A percentile compares a stretch with the other conserved stretches of the same genome.
phyloP scores from a whole-genome alignment of 2,797 vertebrate species.

The Esox masquinongy region DNA sequence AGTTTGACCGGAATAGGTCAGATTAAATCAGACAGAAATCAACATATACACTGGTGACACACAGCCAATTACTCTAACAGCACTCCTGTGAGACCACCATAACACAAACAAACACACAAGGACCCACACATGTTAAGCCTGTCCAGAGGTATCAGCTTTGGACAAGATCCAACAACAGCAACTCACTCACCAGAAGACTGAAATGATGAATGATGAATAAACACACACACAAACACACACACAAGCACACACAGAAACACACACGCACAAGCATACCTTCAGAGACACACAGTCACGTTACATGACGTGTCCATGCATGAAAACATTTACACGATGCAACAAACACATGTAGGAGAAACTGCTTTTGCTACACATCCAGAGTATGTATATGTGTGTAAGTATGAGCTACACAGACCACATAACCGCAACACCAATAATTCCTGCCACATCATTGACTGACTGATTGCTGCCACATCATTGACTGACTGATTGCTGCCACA shows the following conservation, averaged over 20 bases:
- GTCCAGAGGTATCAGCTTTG: background rate
- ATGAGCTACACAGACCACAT: background rate
- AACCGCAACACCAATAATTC: background rate
- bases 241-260: background rate
- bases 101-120: background rate
- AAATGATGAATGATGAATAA: background rate
- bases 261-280: background rate
- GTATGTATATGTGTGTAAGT: background rate
- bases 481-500: too few species aligned
- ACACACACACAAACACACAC: background rate
- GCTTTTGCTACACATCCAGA: too few species aligned
- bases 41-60: background rate
- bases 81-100: background rate
- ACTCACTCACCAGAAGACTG: background rate
- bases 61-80: background rate
- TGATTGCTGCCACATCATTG: too few species aligned
- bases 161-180: background rate
- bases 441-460: too few species aligned
- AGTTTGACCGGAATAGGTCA: slow-evolving; percentile 7
- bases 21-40: slow-evolving; percentile 12
- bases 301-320: background rate
- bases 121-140: background rate
- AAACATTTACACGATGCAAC: too few species aligned
- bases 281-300: background rate
- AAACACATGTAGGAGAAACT: too few species aligned